Percentiles rank a stretch among this genome's conserved stretches.
Conservation (phyloP, 37 sponge, comb jelly and placozoan genomes). For the Geodia barretti region DNA sequence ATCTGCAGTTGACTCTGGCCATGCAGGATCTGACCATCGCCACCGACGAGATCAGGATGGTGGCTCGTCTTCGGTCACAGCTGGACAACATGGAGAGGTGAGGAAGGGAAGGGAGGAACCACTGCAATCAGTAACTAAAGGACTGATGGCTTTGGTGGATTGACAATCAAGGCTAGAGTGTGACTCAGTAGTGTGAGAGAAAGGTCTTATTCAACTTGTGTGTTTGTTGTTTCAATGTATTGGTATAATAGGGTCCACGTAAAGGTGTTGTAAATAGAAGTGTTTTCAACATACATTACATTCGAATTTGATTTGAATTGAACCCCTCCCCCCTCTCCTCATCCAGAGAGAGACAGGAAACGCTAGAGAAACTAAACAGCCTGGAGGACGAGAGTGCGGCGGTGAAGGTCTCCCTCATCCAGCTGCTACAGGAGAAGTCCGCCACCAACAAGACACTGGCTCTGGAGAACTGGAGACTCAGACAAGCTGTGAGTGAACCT, state of each 20-base stretch:
- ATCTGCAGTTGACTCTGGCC: slow-evolving; percentile 58
- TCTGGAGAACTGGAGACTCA: slow-evolving; percentile 55
- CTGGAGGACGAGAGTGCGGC: slow-evolving; percentile 67
- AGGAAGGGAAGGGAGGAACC: background rate
- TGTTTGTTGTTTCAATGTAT: too few species aligned
- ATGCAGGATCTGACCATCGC: slow-evolving; percentile 66
- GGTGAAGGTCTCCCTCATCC: slow-evolving; percentile 72
- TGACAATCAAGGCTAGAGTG: background rate
- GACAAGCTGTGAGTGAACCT: slow-evolving; percentile 26
- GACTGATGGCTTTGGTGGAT: too few species aligned
- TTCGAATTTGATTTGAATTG: too few species aligned
- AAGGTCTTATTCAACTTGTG: too few species aligned
- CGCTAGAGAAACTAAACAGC: slow-evolving; percentile 22
- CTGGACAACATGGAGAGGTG: slow-evolving; percentile 47
- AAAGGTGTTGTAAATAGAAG: too few species aligned
- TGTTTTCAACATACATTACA: too few species aligned
- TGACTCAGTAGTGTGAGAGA: too few species aligned
- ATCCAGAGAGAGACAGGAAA: slow-evolving; percentile 41
- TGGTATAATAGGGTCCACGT: too few species aligned
- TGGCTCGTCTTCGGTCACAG: slow-evolving; percentile 31
- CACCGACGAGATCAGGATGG: slow-evolving; percentile 61
- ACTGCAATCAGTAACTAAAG: too few species aligned
- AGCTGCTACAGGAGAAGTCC: slow-evolving; percentile 71
- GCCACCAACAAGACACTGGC: slow-evolving; percentile 61
- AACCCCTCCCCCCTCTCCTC: background rate